Percentiles rank a stretch among this genome's conserved stretches.
Conservation (phyloP, 2,888 invertebrate genomes). For the Bursaphelenchus okinawaensis region DNA sequence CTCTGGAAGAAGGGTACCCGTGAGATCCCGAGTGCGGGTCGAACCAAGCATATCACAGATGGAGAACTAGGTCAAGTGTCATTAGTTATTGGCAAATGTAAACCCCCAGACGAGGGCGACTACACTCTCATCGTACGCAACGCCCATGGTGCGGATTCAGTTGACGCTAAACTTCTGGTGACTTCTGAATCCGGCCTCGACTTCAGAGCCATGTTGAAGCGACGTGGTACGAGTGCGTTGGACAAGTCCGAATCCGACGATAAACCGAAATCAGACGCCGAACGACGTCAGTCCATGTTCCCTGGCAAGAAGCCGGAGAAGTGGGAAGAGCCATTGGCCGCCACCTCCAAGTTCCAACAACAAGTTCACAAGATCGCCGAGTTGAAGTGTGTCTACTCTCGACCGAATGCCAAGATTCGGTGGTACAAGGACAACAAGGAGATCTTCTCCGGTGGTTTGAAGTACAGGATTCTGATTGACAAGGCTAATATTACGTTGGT, state of each 20-base stretch:
- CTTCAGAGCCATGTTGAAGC: conserved; percentile 91
- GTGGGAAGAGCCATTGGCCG: conserved; percentile 49
- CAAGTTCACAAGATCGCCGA: conserved; percentile 83
- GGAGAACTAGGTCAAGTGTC: conserved; percentile 85
- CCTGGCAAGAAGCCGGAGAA: conserved; percentile 54
- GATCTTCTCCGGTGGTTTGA: conserved; percentile 66
- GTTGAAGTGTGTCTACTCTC: conserved; percentile 90
- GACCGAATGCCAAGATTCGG: conserved; percentile 70
- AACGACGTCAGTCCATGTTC: conserved; percentile 45
- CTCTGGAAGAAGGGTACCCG: conserved; percentile 53
- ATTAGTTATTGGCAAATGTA: conserved; percentile 87
- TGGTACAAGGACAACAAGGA: conserved; percentile 58
- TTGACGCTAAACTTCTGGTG: conserved; percentile 90
- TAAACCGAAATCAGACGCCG: conserved; percentile 32
- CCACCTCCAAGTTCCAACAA: conserved; percentile 51
- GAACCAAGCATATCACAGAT: conserved; percentile 85
- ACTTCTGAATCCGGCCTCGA: conserved; percentile 75
- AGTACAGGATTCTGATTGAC: conserved; percentile 89
- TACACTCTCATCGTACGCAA: conserved; percentile 88
- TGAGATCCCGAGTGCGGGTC: conserved; percentile 82
- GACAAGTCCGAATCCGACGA: conserved; percentile 30
- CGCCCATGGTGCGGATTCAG: conserved; percentile 87
- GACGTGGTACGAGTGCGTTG: conserved; percentile 5
- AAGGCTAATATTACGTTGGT: conserved; percentile 83
- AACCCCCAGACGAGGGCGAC: conserved; percentile 71